Evolutionary conservation across 2,797 vertebrate species (phyloP).

Genomic region (Acrossocheilus fasciatus): DNA sequence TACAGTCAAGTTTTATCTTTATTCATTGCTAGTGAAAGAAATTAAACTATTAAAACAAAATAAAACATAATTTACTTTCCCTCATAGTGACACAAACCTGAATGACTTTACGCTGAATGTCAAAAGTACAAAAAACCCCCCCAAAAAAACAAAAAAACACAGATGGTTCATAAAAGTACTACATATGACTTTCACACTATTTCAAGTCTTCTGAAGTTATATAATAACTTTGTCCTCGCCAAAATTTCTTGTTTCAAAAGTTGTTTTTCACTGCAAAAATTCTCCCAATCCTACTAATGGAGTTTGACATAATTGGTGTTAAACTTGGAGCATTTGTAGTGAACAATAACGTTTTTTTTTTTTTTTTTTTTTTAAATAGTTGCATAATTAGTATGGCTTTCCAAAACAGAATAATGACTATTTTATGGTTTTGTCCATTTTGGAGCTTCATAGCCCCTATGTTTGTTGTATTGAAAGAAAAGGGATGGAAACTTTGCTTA

Average conservation of each 20-base stretch:
- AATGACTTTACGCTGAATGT: neutral
- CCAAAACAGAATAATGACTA: neutral
- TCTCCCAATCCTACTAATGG: neutral
- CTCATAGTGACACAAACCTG: neutral
- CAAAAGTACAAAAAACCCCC: neutral
- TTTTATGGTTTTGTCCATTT: neutral
- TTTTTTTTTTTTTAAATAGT: neutral
- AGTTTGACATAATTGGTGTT: neutral
- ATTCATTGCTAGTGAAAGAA: neutral
- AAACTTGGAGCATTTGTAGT: neutral
- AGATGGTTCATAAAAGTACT: neutral
- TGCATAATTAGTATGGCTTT: neutral
- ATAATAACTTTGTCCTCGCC: neutral
- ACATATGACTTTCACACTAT: neutral
- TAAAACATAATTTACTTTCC: neutral
- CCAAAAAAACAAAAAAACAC: too few species aligned
- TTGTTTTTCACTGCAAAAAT: neutral
- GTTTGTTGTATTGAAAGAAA: neutral
- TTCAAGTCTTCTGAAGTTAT: neutral
- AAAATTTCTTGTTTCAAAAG: neutral
- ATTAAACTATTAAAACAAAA: conserved; percentile 1
- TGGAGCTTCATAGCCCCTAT: neutral
- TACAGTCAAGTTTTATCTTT: neutral
- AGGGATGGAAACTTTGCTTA: neutral
- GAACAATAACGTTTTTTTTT: neutral